Base-by-base conservation (phyloP, 2,113 vertebrate genomes). In the Grus americana region DNA sequence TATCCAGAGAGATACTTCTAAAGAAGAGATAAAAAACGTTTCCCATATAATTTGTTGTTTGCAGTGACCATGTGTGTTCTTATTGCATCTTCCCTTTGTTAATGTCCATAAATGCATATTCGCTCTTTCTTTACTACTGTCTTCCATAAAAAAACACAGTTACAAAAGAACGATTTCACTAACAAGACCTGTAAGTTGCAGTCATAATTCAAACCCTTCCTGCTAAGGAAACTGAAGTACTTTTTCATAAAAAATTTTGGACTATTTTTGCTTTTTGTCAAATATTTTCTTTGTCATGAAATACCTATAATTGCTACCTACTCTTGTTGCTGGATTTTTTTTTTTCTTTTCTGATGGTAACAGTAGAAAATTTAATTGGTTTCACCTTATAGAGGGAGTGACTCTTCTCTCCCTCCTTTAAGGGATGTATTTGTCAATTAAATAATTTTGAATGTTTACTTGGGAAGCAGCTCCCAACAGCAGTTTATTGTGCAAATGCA, bases 401-500 rank as follows among this genome's bases (percentile, higher is more conserved):
- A 95, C 89, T 91, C 12, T 65, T 84, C 50, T 73, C 52, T 74
- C 29, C 29, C 24, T 88, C 34, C 76, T 90, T 49, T 62, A 81
- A 75, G 54, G 61, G 27, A 66, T 52, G 29, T 58, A 61, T 93
- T 93, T 92, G 75, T 97, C 96, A 92, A 81, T 96, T 95, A 95
- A 91, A 84, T 63, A 2, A 42, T 40, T 70, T 62, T 63, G 59
- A 95, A 83, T 95, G 81, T 94, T 83, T 97, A 75, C 78, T 88
- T 83, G 46, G 40, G 55, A 79, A 78, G 72, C 30, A 67, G 59
- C 46, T 89, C n/a, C 42, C 75, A 67, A 73, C 36, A 85, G 67
- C 87, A 87, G 66, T 95, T 97, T 95, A 50, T 93, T 96, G 93
- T 97, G 97, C 88, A 95, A 96, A 95, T 95, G 80, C 59, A 71